A percentile compares a stretch with the other conserved stretches of the same genome.
Conservation (phyloP, 2,113 vertebrate genomes). For the Rattus rattus region DNA sequence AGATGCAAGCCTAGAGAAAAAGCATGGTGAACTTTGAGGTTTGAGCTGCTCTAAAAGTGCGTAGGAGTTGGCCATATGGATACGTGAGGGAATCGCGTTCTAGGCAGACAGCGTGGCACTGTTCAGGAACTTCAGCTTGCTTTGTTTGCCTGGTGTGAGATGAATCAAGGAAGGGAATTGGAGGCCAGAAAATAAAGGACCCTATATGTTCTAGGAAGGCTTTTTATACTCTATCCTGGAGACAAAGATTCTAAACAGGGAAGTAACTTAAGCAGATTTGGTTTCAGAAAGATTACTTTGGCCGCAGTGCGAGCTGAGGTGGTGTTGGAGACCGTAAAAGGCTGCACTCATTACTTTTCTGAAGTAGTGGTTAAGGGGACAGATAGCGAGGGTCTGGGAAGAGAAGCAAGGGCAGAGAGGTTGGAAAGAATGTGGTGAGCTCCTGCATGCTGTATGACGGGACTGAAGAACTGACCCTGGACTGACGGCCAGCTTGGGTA, state of each 20-base stretch:
- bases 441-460: constrained; percentile 26
- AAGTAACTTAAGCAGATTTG: constrained; percentile 69
- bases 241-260: constrained; percentile 66
- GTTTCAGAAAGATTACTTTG: constrained; percentile 68
- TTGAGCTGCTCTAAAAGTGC: constrained; percentile 56
- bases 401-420: not conserved
- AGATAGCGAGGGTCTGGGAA: not conserved
- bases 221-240: constrained; percentile 62
- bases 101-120: constrained; percentile 69
- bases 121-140: constrained; percentile 67
- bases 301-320: constrained; percentile 25
- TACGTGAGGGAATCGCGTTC: constrained; percentile 53
- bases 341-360: constrained; percentile 31
- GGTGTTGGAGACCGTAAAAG: constrained; percentile 28
- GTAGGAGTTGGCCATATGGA: constrained; percentile 69
- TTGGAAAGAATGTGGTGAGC: constrained; percentile 12
- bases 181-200: constrained; percentile 65
- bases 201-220: constrained; percentile 68
- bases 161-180: constrained; percentile 64
- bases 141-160: constrained; percentile 66
- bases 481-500: not conserved
- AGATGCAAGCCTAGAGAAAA: constrained; percentile 25
- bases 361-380: constrained; percentile 13
- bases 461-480: not conserved
- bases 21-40: constrained; percentile 57